Conservation (phyloP, 2,888 invertebrate species). For the Colletes collaris region DNA sequence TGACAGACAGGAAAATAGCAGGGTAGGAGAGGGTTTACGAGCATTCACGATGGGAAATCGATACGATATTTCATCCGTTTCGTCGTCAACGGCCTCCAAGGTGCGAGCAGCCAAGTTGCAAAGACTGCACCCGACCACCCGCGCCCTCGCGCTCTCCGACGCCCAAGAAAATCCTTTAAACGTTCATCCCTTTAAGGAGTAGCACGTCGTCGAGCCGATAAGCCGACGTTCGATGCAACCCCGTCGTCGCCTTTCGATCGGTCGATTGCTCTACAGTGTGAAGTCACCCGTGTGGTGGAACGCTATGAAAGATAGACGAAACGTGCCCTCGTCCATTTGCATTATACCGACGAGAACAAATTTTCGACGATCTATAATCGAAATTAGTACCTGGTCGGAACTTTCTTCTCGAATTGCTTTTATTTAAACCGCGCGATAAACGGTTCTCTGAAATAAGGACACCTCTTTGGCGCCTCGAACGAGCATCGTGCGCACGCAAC, state of each 20-base stretch:
- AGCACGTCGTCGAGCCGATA: slow-evolving; percentile 69
- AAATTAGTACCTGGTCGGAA: slow-evolving; percentile 32
- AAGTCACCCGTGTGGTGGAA: slow-evolving; percentile 50
- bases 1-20: slow-evolving; percentile 21
- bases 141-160: slow-evolving; percentile 11
- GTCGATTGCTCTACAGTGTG: slow-evolving; percentile 54
- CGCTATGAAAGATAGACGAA: slow-evolving; percentile 50
- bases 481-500: too few species aligned
- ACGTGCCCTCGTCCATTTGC: slow-evolving; percentile 47
- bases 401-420: too few species aligned
- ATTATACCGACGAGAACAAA: slow-evolving; percentile 33
- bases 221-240: slow-evolving; percentile 60
- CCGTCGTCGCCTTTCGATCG: slow-evolving; percentile 60
- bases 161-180: slow-evolving; percentile 71
- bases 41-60: slow-evolving; percentile 76
- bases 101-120: slow-evolving; percentile 55
- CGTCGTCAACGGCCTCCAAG: slow-evolving; percentile 66
- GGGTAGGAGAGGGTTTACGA: slow-evolving; percentile 43
- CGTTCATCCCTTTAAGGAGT: slow-evolving; percentile 69
- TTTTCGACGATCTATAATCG: slow-evolving; percentile 38
- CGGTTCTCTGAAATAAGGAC: too few species aligned
- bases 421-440: too few species aligned
- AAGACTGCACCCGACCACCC: slow-evolving; percentile 22
- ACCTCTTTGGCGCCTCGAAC: too few species aligned
- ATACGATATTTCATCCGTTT: slow-evolving; percentile 78